Conservation (phyloP, 1,140 invertebrate genomes). For the Cydia pomonella region DNA sequence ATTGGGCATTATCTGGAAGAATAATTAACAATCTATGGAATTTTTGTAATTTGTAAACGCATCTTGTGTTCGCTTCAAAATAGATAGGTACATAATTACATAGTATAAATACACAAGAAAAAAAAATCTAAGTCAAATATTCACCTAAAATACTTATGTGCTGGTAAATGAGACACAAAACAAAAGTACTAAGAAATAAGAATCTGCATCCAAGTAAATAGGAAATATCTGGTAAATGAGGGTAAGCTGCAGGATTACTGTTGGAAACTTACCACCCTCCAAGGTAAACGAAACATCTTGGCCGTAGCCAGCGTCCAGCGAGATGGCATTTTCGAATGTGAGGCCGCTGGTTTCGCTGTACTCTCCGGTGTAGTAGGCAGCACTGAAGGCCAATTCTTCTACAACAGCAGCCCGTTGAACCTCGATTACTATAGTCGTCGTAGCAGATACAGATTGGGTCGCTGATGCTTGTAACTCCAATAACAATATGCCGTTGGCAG, state of each 20-base stretch:
- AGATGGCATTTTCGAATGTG: conserved; percentile 24
- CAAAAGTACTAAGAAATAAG: too few relatives aligned
- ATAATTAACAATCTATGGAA: background rate
- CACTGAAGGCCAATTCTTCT: conserved; percentile 35
- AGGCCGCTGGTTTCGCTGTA: conserved; percentile 39
- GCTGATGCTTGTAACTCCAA: conserved; percentile 47
- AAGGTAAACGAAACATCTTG: conserved; percentile 34
- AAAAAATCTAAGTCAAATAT: too few relatives aligned
- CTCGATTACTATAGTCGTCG: conserved; percentile 44
- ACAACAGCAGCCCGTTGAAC: conserved; percentile 21
- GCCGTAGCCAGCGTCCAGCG: conserved; percentile 35
- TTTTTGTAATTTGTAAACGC: background rate
- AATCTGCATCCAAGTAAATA: too few relatives aligned
- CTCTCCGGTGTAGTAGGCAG: conserved; percentile 45
- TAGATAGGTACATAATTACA: too few relatives aligned
- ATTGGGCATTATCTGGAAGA: background rate
- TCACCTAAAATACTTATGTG: too few relatives aligned
- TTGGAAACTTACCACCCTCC: conserved; percentile 23
- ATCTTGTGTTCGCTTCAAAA: too few relatives aligned
- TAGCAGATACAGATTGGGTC: conserved; percentile 38
- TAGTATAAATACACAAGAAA: too few relatives aligned
- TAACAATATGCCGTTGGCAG: conserved; percentile 43
- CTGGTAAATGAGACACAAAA: too few relatives aligned
- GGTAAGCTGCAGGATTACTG: too few relatives aligned
- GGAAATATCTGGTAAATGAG: too few relatives aligned